These are phyloP conservation scores for Paedocypris sp. DNA, from an alignment of 2,113 vertebrate species.

Conservation along the genomic window DNA sequence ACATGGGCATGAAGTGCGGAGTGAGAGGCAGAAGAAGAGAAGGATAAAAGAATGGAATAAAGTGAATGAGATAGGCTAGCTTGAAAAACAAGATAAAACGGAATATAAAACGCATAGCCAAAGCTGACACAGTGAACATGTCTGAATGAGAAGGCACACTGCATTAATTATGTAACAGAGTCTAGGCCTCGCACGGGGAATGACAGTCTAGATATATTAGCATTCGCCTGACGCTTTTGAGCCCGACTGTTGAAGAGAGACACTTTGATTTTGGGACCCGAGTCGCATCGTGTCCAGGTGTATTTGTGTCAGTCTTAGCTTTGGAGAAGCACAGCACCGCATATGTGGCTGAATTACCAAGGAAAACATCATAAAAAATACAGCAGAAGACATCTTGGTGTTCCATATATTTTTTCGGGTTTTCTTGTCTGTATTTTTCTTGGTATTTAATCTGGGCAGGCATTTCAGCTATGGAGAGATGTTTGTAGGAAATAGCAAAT, in stretches of 20 bases:
- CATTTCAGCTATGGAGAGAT: too few species aligned
- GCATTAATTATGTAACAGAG: slow-evolving; percentile 62
- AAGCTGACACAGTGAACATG: slow-evolving; percentile 53
- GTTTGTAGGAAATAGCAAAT: too few species aligned
- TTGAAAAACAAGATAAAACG: slow-evolving; percentile 52
- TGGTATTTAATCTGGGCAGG: too few species aligned
- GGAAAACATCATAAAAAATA: too few species aligned
- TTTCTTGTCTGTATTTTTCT: too few species aligned
- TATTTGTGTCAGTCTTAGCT: slow-evolving; percentile 16
- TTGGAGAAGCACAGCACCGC: slow-evolving; percentile 32
- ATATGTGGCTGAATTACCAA: slow-evolving; percentile 36
- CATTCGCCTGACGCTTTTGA: slow-evolving; percentile 26
- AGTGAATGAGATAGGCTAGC: slow-evolving; percentile 25
- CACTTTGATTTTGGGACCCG: slow-evolving; percentile 36
- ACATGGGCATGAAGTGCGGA: background rate
- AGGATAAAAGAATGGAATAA: background rate
- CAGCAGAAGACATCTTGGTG: too few species aligned
- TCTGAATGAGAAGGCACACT: slow-evolving; percentile 57
- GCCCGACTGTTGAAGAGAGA: slow-evolving; percentile 35
- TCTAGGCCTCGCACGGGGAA: slow-evolving; percentile 43
- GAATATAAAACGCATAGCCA: slow-evolving; percentile 57
- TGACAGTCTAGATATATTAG: slow-evolving; percentile 44
- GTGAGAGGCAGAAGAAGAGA: background rate
- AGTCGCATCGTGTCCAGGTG: slow-evolving; percentile 30
- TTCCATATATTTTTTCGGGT: too few species aligned